Conservation (phyloP, 2,113 vertebrate genomes). For the Sceloporus tristichus region DNA sequence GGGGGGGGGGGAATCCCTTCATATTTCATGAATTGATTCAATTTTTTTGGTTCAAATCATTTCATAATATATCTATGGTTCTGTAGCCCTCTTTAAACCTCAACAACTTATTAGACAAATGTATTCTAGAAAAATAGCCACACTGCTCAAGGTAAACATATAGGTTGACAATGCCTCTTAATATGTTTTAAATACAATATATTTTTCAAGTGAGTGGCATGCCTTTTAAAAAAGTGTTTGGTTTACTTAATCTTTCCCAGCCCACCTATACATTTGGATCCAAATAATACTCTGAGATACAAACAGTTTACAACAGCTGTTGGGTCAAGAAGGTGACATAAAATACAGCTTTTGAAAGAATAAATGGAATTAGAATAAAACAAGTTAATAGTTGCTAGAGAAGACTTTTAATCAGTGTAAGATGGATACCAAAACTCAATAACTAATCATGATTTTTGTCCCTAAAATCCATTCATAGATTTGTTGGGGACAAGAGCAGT, state of each 20-base stretch:
- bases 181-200: slow-evolving; percentile 41
- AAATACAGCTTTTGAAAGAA: slow-evolving; percentile 42
- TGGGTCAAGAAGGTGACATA: slow-evolving; percentile 36
- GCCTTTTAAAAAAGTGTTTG: slow-evolving; percentile 43
- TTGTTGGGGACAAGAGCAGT: slow-evolving; percentile 9
- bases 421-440: not conserved
- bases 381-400: slow-evolving; percentile 4
- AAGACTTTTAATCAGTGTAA: not conserved
- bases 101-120: not conserved
- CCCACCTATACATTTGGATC: slow-evolving; percentile 35
- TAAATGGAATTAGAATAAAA: slow-evolving; percentile 20
- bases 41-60: too few species aligned
- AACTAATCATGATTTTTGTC: not conserved
- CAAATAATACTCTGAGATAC: slow-evolving; percentile 11
- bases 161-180: fast-evolving
- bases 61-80: too few species aligned
- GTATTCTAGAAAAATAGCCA: slow-evolving; percentile 13
- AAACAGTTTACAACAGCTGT: slow-evolving; percentile 25
- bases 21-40: not conserved
- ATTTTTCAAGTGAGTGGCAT: slow-evolving; percentile 45
- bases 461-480: not conserved
- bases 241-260: slow-evolving; percentile 51
- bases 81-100: too few species aligned
- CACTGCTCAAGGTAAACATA: slow-evolving; percentile 10
- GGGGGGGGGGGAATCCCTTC: too few species aligned